Evolutionary conservation across 2,888 invertebrate genomes (phyloP), one percentile per base, ranked within the genome.

Genomic region (Tiliacea citrago): DNA sequence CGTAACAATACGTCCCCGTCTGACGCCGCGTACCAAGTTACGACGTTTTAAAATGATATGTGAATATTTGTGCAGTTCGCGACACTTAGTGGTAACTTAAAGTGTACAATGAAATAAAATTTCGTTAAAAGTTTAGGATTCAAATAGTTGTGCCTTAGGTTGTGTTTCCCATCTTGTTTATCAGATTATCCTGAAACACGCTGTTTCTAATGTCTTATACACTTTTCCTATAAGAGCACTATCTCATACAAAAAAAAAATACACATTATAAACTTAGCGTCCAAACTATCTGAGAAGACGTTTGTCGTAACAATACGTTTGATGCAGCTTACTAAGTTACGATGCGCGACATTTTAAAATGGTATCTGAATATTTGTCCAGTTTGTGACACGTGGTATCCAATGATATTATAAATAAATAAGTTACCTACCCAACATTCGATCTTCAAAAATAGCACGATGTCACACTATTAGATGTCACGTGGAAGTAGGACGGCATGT

Each of bases 231-330:
- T n/a, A n/a, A n/a, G n/a, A n/a, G n/a, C n/a, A n/a, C n/a, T n/a
- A n/a, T n/a, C n/a, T n/a, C n/a, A n/a, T n/a, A n/a, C n/a, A n/a
- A n/a, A n/a, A n/a, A n/a, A n/a, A n/a, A n/a, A n/a, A n/a, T n/a
- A n/a, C n/a, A n/a, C 29, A 29, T 29, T 29, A 29, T 29, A 29
- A 29, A 29, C 29, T 68, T 68, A 63, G 81, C 58, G 75, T 68
- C 75, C 51, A 53, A 81, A 74, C 78, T 79, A 79, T 81, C 63
- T 65, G 81, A 75, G 75, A 81, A 62, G 62, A 51, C 45, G 72
- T 63, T 42, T 8, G 57, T 79, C 42, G 62, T 57, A 45, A 71
- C 68, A 67, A 81, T 66, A 76, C 68, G 53, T 65, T 21, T 68
- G 29, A 60, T 29, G 60, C 39, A 29, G 6, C 13, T 29, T 55